A percentile compares a stretch with the other conserved stretches of the same genome.
These are phyloP conservation scores for Pangasius mekongensis DNA, from an alignment of 2,797 vertebrate genomes.

Conservation along the genomic window DNA sequence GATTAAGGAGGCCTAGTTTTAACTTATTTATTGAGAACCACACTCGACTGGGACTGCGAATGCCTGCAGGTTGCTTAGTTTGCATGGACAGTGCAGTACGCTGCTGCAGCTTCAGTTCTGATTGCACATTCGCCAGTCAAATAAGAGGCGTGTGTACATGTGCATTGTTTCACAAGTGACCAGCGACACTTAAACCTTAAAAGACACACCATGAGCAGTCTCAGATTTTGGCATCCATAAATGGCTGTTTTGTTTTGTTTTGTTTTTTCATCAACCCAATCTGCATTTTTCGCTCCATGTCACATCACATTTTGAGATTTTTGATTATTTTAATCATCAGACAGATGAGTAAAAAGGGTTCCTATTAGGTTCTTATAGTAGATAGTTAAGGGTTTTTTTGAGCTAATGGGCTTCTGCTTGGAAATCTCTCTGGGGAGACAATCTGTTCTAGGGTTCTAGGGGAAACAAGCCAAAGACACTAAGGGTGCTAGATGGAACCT, in stretches of 20 bases:
- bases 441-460: neutral
- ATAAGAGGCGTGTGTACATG: constrained; percentile 29
- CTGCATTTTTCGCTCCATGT: neutral
- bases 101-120: constrained; percentile 13
- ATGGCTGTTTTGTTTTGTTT: too few species aligned
- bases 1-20: neutral
- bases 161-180: constrained; percentile 22
- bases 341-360: neutral
- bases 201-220: constrained; percentile 11
- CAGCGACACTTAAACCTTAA: constrained; percentile 22
- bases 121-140: constrained; percentile 51
- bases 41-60: neutral
- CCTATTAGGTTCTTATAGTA: neutral
- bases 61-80: neutral
- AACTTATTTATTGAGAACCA: neutral
- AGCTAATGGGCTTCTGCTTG: neutral
- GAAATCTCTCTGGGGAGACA: neutral
- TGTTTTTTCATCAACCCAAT: constrained; percentile 2
- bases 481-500: neutral
- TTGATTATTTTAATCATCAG: neutral
- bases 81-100: neutral
- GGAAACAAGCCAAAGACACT: neutral
- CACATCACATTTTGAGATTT: neutral
- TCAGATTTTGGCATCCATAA: neutral
- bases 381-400: neutral